A percentile compares a stretch with the other conserved stretches of the same genome.
These are phyloP conservation scores for Papilio helenus DNA, from an alignment of 1,140 invertebrate species.

Conservation along the genomic window DNA sequence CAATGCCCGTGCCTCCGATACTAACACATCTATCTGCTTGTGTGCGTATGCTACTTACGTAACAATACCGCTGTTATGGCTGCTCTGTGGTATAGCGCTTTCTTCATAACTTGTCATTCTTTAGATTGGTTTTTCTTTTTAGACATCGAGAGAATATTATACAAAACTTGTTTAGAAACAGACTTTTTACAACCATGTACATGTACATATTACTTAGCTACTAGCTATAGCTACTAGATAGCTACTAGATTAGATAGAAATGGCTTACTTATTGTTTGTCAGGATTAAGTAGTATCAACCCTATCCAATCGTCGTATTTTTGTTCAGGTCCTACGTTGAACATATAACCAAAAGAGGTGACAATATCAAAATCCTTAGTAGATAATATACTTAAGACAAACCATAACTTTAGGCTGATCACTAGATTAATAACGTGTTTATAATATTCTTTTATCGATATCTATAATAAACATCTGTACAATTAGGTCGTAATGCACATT, in stretches of 20 bases:
- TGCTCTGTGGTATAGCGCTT: constrained; percentile 37
- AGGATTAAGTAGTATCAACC: too few relatives aligned
- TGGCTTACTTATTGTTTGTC: too few relatives aligned
- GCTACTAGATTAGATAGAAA: too few relatives aligned
- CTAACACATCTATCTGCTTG: constrained; percentile 70
- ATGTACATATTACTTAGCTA: too few relatives aligned
- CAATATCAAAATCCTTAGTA: too few relatives aligned
- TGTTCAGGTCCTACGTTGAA: too few relatives aligned
- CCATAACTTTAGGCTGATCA: too few relatives aligned
- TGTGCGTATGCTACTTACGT: constrained; percentile 64
- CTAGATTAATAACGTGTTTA: background rate
- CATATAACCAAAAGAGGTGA: too few relatives aligned
- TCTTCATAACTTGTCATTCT: constrained; percentile 31
- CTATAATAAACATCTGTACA: constrained; percentile 19
- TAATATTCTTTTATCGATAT: background rate
- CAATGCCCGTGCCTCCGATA: constrained; percentile 70
- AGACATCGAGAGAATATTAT: background rate
- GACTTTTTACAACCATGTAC: background rate
- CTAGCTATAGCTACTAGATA: too few relatives aligned
- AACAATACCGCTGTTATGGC: constrained; percentile 52
- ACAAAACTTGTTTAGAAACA: background rate
- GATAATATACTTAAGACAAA: too few relatives aligned
- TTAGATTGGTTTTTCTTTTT: constrained; percentile 25
- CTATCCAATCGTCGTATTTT: too few relatives aligned
- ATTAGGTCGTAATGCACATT: constrained; percentile 49